phyloP scores from a whole-genome alignment of 2,888 invertebrate genomes.

The Lasioglossum vierecki region DNA sequence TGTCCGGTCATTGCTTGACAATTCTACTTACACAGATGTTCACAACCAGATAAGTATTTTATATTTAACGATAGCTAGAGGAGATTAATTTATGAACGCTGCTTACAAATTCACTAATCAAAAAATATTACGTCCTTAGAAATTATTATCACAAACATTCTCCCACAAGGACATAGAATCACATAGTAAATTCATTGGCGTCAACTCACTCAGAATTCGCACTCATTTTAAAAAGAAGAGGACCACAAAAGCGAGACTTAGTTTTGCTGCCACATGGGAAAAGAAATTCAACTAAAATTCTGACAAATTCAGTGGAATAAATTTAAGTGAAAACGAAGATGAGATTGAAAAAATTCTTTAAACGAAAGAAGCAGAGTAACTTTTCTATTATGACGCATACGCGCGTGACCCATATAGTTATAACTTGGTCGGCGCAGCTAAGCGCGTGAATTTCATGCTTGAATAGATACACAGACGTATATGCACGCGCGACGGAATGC shows the following conservation, averaged over 20 bases:
- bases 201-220: too few species aligned
- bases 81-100: too few species aligned
- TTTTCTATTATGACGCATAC: slow-evolving; percentile 11
- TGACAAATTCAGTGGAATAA: not conserved
- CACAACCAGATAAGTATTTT: not conserved
- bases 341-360: not conserved
- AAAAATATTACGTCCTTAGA: not conserved
- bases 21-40: not conserved
- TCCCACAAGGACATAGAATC: too few species aligned
- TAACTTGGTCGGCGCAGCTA: slow-evolving; percentile 41
- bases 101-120: not conserved
- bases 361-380: not conserved
- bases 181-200: too few species aligned
- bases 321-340: not conserved
- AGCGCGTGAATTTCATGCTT: slow-evolving; percentile 71
- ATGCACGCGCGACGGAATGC: slow-evolving; percentile 67
- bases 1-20: not conserved
- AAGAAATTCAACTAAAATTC: not conserved
- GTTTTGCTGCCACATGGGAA: too few species aligned
- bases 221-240: too few species aligned
- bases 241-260: too few species aligned
- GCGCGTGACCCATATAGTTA: slow-evolving; percentile 21
- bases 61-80: too few species aligned
- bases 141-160: not conserved
- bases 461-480: slow-evolving; percentile 63